Conservation (phyloP, 1,140 invertebrate genomes). For the Drosophila santomea region DNA sequence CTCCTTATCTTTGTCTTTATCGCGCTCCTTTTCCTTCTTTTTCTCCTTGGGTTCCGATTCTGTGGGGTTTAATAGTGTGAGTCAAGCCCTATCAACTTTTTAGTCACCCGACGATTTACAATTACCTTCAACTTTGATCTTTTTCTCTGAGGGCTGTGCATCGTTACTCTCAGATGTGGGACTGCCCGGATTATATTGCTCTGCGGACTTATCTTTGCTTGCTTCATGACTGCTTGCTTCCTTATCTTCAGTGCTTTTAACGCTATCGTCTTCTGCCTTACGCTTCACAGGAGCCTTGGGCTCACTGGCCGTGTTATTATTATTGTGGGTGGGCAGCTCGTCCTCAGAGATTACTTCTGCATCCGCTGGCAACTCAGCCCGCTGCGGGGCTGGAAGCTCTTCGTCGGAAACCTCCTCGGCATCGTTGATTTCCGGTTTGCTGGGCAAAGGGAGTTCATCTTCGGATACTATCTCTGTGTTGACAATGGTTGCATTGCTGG, state of each 20-base stretch:
- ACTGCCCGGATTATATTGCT: constrained; percentile 91
- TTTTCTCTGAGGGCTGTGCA: constrained; percentile 88
- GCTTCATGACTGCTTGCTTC: constrained; percentile 8
- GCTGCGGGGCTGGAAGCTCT: constrained; percentile 90
- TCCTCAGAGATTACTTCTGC: constrained; percentile 93
- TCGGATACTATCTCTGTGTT: constrained; percentile 90
- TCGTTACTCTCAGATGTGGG: constrained; percentile 91
- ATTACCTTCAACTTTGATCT: constrained; percentile 85
- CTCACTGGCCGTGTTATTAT: constrained; percentile 81
- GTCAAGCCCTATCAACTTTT: not conserved
- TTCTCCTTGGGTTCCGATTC: constrained; percentile 55
- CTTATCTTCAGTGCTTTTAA: constrained; percentile 17
- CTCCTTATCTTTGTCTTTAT: constrained; percentile 76
- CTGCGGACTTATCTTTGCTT: constrained; percentile 86
- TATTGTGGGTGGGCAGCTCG: constrained; percentile 87
- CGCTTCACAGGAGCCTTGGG: constrained; percentile 85
- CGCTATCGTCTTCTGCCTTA: constrained; percentile 56
- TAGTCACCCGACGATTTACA: not conserved
- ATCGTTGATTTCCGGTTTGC: constrained; percentile 80
- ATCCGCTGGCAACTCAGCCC: constrained; percentile 91
- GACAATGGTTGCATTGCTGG: constrained; percentile 85
- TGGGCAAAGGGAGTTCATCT: constrained; percentile 86
- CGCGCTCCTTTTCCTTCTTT: constrained; percentile 84
- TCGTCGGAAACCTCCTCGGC: constrained; percentile 90
- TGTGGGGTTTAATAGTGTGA: constrained; percentile 3